phyloP scores from a whole-genome alignment of 2,113 vertebrate species.

The Ploceus nigricollis region DNA sequence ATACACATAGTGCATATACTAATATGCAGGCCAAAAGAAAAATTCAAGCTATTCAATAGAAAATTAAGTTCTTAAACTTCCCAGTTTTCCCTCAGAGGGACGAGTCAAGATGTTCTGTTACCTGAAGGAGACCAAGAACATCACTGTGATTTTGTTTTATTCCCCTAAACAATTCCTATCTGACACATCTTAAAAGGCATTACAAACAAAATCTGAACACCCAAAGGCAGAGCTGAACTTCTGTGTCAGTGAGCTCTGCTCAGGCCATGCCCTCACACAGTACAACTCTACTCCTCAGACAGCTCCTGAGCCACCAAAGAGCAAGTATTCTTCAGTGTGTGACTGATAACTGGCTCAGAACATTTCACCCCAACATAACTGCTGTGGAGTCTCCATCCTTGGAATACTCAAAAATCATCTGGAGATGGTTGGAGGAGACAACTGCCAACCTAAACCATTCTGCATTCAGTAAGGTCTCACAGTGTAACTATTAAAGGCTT shows the following conservation, averaged over 20 bases:
- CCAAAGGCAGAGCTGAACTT: neutral
- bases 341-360: neutral
- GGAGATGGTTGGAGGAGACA: neutral
- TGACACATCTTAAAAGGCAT: neutral
- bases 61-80: conserved; percentile 6
- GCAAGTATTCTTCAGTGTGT: neutral
- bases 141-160: neutral
- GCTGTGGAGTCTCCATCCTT: neutral
- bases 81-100: neutral
- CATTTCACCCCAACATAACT: accelerated
- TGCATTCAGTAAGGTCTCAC: neutral
- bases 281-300: neutral
- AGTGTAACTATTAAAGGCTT: neutral
- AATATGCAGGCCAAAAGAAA: neutral
- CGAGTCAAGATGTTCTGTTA: neutral
- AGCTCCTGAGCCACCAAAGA: neutral
- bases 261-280: neutral
- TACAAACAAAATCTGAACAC: neutral
- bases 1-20: neutral
- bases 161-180: neutral
- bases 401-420: neutral
- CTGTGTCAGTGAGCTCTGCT: neutral
- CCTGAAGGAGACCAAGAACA: neutral
- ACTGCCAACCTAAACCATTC: accelerated
- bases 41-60: neutral